phyloP scores from a whole-genome alignment of 2,888 invertebrate genomes.

The Oscheius sp. region DNA sequence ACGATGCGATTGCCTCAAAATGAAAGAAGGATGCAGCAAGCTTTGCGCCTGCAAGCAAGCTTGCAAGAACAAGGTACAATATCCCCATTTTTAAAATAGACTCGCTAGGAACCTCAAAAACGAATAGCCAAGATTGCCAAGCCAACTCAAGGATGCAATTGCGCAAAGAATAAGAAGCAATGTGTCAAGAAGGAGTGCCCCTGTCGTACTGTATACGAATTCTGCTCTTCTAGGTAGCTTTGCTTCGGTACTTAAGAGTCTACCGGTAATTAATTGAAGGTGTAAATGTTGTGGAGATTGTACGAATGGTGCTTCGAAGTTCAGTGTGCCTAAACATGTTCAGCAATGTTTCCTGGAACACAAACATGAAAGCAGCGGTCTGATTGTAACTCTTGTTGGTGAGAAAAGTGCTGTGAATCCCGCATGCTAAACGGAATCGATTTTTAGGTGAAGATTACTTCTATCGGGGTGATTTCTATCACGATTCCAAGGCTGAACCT shows the following conservation, averaged over 20 bases:
- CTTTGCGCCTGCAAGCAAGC: slow-evolving; percentile 69
- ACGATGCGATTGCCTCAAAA: slow-evolving; percentile 69
- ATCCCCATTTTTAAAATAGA: too few species aligned
- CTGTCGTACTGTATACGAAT: slow-evolving; percentile 69
- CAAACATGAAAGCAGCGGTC: slow-evolving; percentile 69
- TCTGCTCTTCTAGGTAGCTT: slow-evolving; percentile 65
- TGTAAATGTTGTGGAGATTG: slow-evolving; percentile 70
- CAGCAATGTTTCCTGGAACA: slow-evolving; percentile 70
- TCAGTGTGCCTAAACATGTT: slow-evolving; percentile 69
- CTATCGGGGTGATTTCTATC: slow-evolving; percentile 69
- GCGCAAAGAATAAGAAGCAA: slow-evolving; percentile 70
- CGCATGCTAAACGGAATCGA: background rate
- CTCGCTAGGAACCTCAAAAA: slow-evolving; percentile 65
- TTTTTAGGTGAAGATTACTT: slow-evolving; percentile 67
- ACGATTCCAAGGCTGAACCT: slow-evolving; percentile 69
- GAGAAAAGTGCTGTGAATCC: slow-evolving; percentile 22
- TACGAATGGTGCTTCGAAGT: slow-evolving; percentile 70
- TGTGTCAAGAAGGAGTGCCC: slow-evolving; percentile 70
- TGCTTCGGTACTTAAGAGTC: background rate
- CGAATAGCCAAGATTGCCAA: slow-evolving; percentile 64
- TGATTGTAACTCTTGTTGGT: slow-evolving; percentile 69
- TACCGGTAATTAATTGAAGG: slow-evolving; percentile 31
- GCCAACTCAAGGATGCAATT: slow-evolving; percentile 67
- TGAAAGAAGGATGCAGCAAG: slow-evolving; percentile 69
- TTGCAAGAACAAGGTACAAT: slow-evolving; percentile 70